These are phyloP conservation scores for Rhynchophorus ferrugineus DNA, from an alignment of 1,140 invertebrate species.

Conservation along the genomic window DNA sequence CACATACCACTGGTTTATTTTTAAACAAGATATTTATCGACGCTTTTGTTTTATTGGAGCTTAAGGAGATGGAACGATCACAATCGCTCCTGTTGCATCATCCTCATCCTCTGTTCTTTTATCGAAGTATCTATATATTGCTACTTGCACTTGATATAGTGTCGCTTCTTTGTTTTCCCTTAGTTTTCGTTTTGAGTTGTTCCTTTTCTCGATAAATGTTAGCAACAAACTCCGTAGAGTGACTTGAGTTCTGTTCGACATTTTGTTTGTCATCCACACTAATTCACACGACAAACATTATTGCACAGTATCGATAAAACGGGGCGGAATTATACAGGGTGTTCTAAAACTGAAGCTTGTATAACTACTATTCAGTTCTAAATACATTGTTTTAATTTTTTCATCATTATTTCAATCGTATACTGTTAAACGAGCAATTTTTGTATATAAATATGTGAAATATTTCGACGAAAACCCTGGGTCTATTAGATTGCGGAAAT, in stretches of 20 bases:
- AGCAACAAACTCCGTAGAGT: neutral
- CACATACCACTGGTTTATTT: constrained; percentile 42
- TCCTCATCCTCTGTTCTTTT: neutral
- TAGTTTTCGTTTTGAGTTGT: neutral
- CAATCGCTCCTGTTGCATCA: too few relatives aligned
- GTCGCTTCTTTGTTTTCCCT: neutral
- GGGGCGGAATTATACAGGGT: neutral
- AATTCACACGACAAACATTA: constrained; percentile 2
- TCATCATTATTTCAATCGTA: too few relatives aligned
- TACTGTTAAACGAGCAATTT: too few relatives aligned
- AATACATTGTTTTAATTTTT: too few relatives aligned
- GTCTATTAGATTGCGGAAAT: too few relatives aligned
- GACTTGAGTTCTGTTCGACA: neutral
- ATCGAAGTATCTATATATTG: neutral
- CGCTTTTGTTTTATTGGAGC: neutral
- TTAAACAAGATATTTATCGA: constrained; percentile 5
- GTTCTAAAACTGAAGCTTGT: too few relatives aligned
- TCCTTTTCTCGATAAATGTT: neutral
- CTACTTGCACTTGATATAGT: neutral
- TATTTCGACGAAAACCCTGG: too few relatives aligned
- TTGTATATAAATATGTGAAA: too few relatives aligned
- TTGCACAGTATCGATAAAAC: constrained; percentile 1
- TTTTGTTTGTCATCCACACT: neutral
- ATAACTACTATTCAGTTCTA: too few relatives aligned
- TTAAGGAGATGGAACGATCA: neutral